These are phyloP conservation scores for Pelecanoides urinatrix DNA, from an alignment of 2,113 vertebrate species.

Conservation along the genomic window DNA sequence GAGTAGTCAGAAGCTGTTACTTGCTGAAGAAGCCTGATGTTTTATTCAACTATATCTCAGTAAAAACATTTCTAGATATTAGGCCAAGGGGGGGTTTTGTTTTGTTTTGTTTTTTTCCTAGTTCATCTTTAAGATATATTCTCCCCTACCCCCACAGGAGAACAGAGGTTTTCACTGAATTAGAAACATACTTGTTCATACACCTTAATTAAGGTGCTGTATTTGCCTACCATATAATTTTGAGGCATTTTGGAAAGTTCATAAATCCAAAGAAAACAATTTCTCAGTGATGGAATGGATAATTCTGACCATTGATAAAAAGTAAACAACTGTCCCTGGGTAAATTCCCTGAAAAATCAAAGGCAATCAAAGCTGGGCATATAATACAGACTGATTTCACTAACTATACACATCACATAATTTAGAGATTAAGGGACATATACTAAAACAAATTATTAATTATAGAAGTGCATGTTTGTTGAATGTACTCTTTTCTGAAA, in stretches of 20 bases:
- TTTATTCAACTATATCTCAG: conserved; percentile 68
- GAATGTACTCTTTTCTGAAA: not conserved
- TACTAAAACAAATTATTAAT: not conserved
- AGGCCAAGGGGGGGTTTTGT: not conserved
- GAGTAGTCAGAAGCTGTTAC: conserved; percentile 65
- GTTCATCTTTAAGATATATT: not conserved
- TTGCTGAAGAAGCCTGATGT: conserved; percentile 66
- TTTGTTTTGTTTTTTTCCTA: not conserved
- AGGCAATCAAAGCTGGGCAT: not conserved
- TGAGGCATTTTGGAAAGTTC: not conserved
- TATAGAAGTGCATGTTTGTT: not conserved
- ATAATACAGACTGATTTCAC: not conserved
- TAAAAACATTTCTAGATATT: conserved; percentile 62
- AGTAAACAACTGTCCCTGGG: not conserved
- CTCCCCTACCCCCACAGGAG: not conserved
- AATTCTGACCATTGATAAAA: not conserved
- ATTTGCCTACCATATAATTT: not conserved
- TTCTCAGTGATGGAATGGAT: not conserved
- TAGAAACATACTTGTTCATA: not conserved
- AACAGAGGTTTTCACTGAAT: not conserved
- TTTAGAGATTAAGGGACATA: not conserved
- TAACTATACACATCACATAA: not conserved
- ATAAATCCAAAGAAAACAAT: not conserved
- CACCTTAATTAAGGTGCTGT: not conserved
- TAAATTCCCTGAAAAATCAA: not conserved